Percentiles rank a stretch among this genome's conserved stretches.
These are phyloP conservation scores for Lepus europaeus DNA, from an alignment of 2,113 vertebrate species.

Conservation along the genomic window DNA sequence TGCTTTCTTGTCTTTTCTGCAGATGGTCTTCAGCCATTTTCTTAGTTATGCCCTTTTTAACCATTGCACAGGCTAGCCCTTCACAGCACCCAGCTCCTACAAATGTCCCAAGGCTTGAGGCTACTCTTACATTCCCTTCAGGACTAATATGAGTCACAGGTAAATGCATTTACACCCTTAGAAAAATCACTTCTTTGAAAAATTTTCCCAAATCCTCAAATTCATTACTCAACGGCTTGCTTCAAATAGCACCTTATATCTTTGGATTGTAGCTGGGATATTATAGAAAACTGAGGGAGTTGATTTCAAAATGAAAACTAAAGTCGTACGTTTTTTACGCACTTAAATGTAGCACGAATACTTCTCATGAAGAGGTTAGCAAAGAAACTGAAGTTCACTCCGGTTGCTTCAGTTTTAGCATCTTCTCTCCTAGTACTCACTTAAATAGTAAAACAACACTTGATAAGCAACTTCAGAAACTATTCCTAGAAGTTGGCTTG, in stretches of 20 bases:
- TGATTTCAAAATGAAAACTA: constrained; percentile 93
- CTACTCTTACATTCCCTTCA: constrained; percentile 94
- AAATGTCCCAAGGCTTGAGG: constrained; percentile 92
- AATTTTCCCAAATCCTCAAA: constrained; percentile 95
- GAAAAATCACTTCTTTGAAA: constrained; percentile 94
- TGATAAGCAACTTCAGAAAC: constrained; percentile 96
- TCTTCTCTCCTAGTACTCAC: constrained; percentile 90
- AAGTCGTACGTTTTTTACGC: constrained; percentile 93
- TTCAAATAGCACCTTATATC: constrained; percentile 93
- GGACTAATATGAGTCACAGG: constrained; percentile 95
- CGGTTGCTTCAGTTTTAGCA: constrained; percentile 88
- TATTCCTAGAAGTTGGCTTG: constrained; percentile 93
- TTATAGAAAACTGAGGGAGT: constrained; percentile 91
- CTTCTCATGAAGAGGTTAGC: constrained; percentile 92
- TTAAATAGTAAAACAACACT: constrained; percentile 94
- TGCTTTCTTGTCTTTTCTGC: constrained; percentile 92
- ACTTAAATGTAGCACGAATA: constrained; percentile 92
- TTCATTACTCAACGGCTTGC: constrained; percentile 94
- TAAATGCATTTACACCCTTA: constrained; percentile 93
- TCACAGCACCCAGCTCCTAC: constrained; percentile 92
- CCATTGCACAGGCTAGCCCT: constrained; percentile 93
- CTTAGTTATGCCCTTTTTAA: constrained; percentile 93
- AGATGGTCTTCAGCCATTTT: constrained; percentile 95
- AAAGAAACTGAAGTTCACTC: constrained; percentile 90
- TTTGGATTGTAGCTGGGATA: constrained; percentile 90